A percentile compares a stretch with the other conserved stretches of the same genome.
These are phyloP conservation scores for Tridacna crocea DNA, from an alignment of 2,888 invertebrate species.

Conservation along the genomic window DNA sequence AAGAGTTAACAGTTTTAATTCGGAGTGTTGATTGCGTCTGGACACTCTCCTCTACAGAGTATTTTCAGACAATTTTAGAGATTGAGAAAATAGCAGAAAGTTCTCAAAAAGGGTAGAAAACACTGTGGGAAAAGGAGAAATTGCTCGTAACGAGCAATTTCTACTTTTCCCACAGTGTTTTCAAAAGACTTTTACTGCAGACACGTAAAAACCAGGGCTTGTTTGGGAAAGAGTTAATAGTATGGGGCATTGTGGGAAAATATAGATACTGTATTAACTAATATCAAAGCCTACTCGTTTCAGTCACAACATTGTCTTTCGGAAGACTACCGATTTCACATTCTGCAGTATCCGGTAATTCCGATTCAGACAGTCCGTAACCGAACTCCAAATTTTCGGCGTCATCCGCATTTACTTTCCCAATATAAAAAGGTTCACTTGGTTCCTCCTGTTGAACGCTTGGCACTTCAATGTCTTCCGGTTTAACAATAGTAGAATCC, in stretches of 20 bases:
- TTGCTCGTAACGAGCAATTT: no score
- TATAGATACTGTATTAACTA: not conserved
- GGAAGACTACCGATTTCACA: not conserved
- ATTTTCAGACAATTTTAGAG: no score
- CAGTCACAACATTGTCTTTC: not conserved
- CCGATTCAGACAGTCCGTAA: not conserved
- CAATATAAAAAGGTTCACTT: constrained; percentile 3
- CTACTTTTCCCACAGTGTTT: no score
- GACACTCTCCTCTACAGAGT: no score
- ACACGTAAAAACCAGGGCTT: no score
- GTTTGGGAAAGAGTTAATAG: no score
- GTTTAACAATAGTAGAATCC: not conserved
- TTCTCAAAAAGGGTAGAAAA: no score
- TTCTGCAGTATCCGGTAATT: constrained; percentile 1
- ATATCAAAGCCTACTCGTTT: constrained; percentile 17
- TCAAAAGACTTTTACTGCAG: no score
- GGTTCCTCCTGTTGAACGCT: not conserved
- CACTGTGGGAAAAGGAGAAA: no score
- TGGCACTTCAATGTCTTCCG: constrained; percentile 16
- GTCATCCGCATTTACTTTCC: constrained; percentile 12
- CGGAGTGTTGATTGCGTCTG: no score
- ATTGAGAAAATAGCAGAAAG: no score
- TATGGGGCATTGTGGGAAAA: not conserved
- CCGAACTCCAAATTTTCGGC: constrained; percentile 20
- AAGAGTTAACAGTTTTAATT: no score